Conservation (phyloP, 2,113 vertebrate genomes). For the Anhinga anhinga region DNA sequence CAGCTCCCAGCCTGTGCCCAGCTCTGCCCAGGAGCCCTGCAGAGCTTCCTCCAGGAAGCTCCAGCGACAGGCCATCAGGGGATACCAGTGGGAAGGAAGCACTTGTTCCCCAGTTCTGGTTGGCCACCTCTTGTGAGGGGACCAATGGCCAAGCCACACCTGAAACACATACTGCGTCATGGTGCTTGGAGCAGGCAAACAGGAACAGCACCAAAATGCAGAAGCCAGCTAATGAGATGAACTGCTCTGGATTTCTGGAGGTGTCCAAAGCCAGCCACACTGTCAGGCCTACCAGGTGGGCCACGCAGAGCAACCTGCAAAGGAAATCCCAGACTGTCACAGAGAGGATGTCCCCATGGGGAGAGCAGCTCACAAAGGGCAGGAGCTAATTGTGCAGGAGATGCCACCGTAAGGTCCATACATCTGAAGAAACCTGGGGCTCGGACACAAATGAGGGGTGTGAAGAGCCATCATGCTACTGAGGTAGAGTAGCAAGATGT, state of each 20-base stretch:
- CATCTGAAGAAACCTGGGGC: background rate
- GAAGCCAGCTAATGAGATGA: constrained; percentile 89
- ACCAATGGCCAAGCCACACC: background rate
- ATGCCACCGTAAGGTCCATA: background rate
- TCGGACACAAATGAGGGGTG: rapidly evolving
- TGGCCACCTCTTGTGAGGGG: background rate
- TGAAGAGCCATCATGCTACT: background rate
- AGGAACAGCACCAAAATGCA: constrained; percentile 79
- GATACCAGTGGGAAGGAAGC: background rate
- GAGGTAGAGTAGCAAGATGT: background rate
- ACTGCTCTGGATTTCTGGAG: constrained; percentile 78
- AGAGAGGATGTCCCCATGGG: background rate
- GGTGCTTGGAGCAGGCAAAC: constrained; percentile 86
- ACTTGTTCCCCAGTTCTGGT: background rate
- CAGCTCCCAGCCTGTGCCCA: background rate
- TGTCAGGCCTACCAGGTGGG: constrained; percentile 74
- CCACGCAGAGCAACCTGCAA: constrained; percentile 79
- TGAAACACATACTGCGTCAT: constrained; percentile 74
- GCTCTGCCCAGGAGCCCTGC: background rate
- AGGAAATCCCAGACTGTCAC: background rate
- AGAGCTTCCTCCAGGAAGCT: background rate
- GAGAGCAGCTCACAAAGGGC: background rate
- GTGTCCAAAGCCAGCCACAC: constrained; percentile 86
- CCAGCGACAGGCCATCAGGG: background rate
- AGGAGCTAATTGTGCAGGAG: background rate